Evolutionary conservation across 1,140 invertebrate genomes (phyloP).

Genomic region (Doryteuthis pealeii): DNA sequence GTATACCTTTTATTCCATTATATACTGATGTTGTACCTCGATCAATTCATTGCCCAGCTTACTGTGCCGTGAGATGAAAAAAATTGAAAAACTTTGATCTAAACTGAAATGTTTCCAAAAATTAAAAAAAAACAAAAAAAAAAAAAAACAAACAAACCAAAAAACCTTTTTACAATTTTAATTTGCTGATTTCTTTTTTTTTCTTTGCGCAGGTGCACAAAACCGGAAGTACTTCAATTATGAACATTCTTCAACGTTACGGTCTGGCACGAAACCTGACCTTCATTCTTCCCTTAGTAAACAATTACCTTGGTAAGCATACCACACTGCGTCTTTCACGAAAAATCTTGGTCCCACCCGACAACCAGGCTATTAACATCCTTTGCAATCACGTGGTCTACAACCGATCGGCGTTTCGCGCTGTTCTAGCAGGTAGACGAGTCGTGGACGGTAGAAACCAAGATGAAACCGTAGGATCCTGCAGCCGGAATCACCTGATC

Average conservation of each 20-base stretch:
- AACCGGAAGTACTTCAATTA: slow-evolving; percentile 44
- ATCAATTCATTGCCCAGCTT: too few species aligned
- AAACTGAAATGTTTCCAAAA: too few species aligned
- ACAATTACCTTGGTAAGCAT: slow-evolving; percentile 31
- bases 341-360: slow-evolving; percentile 22
- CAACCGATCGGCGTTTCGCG: slow-evolving; percentile 27
- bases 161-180: too few species aligned
- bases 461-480: slow-evolving; percentile 22
- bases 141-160: too few species aligned
- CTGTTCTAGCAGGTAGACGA: slow-evolving; percentile 21
- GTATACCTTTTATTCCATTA: too few species aligned
- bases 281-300: slow-evolving; percentile 34
- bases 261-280: slow-evolving; percentile 34
- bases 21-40: too few species aligned
- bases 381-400: slow-evolving; percentile 41
- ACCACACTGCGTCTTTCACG: slow-evolving; percentile 16
- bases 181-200: slow-evolving; percentile 38
- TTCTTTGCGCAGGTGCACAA: slow-evolving; percentile 49
- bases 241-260: slow-evolving; percentile 45
- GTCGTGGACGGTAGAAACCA: slow-evolving; percentile 27
- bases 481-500: slow-evolving; percentile 4
- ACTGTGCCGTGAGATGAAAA: too few species aligned
- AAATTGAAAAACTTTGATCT: too few species aligned
- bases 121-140: too few species aligned
- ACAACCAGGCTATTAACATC: slow-evolving; percentile 28